Evolutionary conservation across 2,888 invertebrate species (phyloP).

Genomic region (Peribatodes rhomboidaria): DNA sequence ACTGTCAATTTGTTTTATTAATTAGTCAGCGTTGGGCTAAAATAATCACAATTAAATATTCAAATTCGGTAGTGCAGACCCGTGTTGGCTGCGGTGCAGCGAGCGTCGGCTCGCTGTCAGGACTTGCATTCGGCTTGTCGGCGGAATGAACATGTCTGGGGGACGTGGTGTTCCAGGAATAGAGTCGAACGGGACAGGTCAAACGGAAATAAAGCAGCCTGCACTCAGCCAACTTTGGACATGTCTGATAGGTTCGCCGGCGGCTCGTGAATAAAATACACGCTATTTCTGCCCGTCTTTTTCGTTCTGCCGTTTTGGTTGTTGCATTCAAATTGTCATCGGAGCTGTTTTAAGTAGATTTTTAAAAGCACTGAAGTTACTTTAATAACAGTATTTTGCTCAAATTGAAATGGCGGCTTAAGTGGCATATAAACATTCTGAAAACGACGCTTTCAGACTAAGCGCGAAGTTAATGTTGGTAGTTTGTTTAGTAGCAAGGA

Average conservation of each 20-base stretch:
- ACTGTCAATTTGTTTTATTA: slow-evolving; percentile 75
- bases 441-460: slow-evolving; percentile 37
- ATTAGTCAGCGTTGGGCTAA: slow-evolving; percentile 70
- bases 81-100: slow-evolving; percentile 76
- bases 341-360: slow-evolving; percentile 1
- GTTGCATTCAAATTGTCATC: slow-evolving; percentile 55
- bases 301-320: slow-evolving; percentile 54
- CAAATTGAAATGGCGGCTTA: slow-evolving; percentile 27
- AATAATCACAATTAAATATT: slow-evolving; percentile 81
- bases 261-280: slow-evolving; percentile 80
- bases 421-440: slow-evolving; percentile 34
- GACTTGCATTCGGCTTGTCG: slow-evolving; percentile 79
- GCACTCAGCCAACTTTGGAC: slow-evolving; percentile 82
- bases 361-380: slow-evolving; percentile 34
- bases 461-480: slow-evolving; percentile 47
- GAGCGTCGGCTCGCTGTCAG: slow-evolving; percentile 69
- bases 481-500: slow-evolving; percentile 52
- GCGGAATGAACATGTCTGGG: slow-evolving; percentile 79
- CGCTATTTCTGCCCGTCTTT: slow-evolving; percentile 66
- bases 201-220: slow-evolving; percentile 84
- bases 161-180: slow-evolving; percentile 75
- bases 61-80: slow-evolving; percentile 80
- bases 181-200: slow-evolving; percentile 81
- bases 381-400: slow-evolving; percentile 28
- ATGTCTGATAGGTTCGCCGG: slow-evolving; percentile 79